Evolutionary conservation across 2,888 invertebrate species (phyloP).

Genomic region (Cephalotes varians): DNA sequence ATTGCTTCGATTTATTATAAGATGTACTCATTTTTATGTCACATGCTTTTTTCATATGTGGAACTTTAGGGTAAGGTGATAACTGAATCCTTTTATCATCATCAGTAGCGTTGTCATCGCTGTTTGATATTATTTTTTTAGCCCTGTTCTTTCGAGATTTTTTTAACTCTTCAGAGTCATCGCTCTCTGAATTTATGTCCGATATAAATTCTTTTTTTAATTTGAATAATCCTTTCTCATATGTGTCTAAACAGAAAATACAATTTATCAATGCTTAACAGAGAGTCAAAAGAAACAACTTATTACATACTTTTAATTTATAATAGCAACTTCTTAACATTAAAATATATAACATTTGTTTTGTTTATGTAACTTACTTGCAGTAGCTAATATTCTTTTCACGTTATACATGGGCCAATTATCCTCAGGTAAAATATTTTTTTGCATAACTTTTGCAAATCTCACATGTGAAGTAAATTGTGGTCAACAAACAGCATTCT

Average conservation of each 20-base stretch:
- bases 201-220: background rate
- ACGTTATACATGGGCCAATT: background rate
- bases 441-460: slow-evolving; percentile 7
- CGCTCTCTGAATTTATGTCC: background rate
- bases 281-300: no score
- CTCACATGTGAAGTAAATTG: background rate
- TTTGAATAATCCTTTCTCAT: background rate
- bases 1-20: no score
- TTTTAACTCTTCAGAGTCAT: background rate
- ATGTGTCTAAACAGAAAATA: background rate
- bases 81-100: background rate
- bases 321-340: no score
- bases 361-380: background rate
- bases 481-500: background rate
- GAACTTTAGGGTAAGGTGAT: background rate
- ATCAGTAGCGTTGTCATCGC: background rate
- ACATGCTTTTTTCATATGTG: background rate
- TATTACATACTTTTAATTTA: no score
- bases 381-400: background rate
- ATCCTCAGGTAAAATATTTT: no score
- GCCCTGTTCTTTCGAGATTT: background rate
- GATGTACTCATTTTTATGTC: no score
- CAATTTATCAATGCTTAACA: background rate
- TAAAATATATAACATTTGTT: no score
- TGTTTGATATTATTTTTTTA: background rate